These are phyloP conservation scores for Heterocephalus glaber DNA, from an alignment of 2,113 vertebrate genomes.

Conservation along the genomic window DNA sequence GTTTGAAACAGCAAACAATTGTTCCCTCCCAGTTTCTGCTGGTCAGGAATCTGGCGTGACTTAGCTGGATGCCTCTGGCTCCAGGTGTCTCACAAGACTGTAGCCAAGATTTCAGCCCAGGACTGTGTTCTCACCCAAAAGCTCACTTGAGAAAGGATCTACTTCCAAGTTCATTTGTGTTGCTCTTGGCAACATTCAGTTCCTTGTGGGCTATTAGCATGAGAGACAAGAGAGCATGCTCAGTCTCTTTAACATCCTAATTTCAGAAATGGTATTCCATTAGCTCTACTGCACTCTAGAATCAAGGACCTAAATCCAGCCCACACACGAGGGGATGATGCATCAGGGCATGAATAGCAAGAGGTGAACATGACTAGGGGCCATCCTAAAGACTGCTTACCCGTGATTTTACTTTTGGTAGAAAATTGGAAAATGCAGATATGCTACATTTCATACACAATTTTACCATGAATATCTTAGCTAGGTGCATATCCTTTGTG, in stretches of 20 bases:
- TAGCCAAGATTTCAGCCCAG: background rate
- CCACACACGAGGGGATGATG: background rate
- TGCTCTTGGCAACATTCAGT: background rate
- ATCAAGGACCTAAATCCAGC: background rate
- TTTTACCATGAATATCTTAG: background rate
- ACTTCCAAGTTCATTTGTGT: background rate
- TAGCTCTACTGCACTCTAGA: background rate
- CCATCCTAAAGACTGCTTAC: background rate
- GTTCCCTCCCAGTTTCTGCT: background rate
- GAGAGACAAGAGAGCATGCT: background rate
- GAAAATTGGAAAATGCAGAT: background rate
- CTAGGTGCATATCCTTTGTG: background rate
- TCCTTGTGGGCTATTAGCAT: background rate
- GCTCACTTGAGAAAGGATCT: background rate
- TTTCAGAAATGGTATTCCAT: background rate
- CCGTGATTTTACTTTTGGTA: background rate
- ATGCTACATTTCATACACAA: background rate
- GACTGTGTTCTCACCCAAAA: background rate
- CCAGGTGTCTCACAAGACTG: background rate
- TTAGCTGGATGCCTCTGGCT: background rate
- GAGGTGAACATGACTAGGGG: background rate
- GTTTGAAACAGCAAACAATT: background rate
- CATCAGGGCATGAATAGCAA: background rate
- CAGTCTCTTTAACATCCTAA: background rate
- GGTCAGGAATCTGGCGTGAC: background rate